A percentile compares a stretch with the other conserved stretches of the same genome.
Conservation (phyloP, 2,888 invertebrate species). For the Dioctria linearis region DNA sequence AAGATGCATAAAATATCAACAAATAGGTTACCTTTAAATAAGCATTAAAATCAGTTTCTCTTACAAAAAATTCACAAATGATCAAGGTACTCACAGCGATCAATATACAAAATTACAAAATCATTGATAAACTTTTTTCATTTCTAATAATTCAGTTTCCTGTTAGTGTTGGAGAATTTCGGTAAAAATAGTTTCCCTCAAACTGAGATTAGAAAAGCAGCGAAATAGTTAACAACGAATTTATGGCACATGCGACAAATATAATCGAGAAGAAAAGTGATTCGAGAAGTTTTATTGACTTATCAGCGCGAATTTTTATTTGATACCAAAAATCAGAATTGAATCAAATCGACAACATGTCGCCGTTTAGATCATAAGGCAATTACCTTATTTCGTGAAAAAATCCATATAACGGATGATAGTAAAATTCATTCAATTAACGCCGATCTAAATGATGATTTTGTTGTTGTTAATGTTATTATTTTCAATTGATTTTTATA, state of each 20-base stretch:
- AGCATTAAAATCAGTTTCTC: no score
- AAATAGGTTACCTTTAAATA: no score
- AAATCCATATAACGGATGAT: neutral
- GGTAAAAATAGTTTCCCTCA: no score
- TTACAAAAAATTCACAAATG: no score
- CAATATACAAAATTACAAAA: no score
- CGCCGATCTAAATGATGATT: neutral
- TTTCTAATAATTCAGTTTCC: no score
- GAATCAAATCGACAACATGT: neutral
- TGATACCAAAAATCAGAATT: neutral
- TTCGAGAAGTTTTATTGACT: neutral
- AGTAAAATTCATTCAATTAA: constrained; percentile 3
- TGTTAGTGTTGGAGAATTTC: no score
- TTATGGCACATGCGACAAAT: neutral
- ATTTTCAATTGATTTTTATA: no score
- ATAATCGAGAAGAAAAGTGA: neutral
- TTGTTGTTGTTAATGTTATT: neutral
- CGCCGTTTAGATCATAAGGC: neutral
- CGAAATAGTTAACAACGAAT: neutral
- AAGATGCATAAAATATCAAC: no score
- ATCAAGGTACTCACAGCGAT: no score
- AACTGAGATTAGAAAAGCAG: neutral
- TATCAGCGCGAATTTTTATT: neutral
- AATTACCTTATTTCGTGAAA: constrained; percentile 1
- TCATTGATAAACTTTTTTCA: no score